phyloP scores from a whole-genome alignment of 2,888 invertebrate genomes.

The Aphrophora alni region DNA sequence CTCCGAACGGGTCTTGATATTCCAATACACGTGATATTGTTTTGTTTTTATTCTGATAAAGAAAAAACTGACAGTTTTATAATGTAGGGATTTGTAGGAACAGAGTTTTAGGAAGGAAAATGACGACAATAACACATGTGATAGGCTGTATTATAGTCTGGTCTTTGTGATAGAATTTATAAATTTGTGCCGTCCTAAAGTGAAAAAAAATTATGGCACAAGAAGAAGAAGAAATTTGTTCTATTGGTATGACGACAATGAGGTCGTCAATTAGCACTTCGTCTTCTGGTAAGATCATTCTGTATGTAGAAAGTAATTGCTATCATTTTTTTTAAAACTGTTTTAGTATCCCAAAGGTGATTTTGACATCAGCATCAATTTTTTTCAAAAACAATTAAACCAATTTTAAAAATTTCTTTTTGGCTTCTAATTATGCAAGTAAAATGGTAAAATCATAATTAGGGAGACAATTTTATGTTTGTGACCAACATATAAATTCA shows the following conservation, averaged over 20 bases:
- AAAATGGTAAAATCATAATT: too few species aligned
- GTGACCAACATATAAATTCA: too few species aligned
- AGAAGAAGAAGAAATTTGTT: slow-evolving; percentile 70
- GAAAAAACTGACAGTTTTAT: too few species aligned
- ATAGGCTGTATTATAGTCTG: background rate
- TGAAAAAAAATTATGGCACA: slow-evolving; percentile 41
- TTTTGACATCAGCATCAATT: too few species aligned
- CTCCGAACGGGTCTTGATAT: background rate
- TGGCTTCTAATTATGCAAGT: too few species aligned
- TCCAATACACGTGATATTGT: background rate
- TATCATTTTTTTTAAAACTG: too few species aligned
- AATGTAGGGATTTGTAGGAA: too few species aligned
- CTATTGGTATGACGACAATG: slow-evolving; percentile 80
- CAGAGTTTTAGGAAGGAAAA: background rate
- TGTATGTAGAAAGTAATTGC: background rate
- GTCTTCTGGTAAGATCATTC: slow-evolving; percentile 48
- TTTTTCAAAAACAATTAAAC: too few species aligned
- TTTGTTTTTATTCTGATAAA: background rate
- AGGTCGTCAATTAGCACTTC: slow-evolving; percentile 71
- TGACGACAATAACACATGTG: background rate
- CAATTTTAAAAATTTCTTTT: too few species aligned
- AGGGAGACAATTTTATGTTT: too few species aligned
- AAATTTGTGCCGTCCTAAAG: slow-evolving; percentile 11
- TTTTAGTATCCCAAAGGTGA: too few species aligned
- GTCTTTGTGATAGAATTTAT: background rate